A percentile compares a stretch with the other conserved stretches of the same genome.
phyloP scores from a whole-genome alignment of 2,797 vertebrate species.

The Cottoperca gobio region DNA sequence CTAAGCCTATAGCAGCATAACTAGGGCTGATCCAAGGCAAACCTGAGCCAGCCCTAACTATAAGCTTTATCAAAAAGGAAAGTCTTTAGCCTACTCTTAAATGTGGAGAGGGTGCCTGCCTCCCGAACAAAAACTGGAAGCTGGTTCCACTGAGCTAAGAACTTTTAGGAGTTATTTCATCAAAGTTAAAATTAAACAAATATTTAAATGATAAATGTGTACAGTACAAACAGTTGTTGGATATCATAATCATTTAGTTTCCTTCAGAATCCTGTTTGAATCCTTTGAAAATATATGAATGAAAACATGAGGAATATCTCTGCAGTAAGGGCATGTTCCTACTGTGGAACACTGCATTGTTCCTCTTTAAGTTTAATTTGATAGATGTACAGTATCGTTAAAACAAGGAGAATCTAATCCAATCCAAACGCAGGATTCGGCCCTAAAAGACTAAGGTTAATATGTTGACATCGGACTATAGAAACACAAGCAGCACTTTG shows the following conservation, averaged over 20 bases:
- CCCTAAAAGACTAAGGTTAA: neutral
- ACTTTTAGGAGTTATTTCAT: no score
- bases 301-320: neutral
- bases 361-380: neutral
- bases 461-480: neutral
- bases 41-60: no score
- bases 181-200: no score
- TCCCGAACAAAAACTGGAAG: no score
- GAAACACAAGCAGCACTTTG: neutral
- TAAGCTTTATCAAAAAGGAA: no score
- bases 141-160: no score
- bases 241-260: neutral
- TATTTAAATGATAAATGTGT: no score
- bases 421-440: neutral
- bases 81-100: no score
- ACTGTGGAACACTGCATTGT: neutral
- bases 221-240: neutral
- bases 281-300: conserved; percentile 11
- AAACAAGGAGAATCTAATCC: neutral
- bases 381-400: neutral
- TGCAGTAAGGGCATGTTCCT: neutral
- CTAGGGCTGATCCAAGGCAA: no score
- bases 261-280: neutral
- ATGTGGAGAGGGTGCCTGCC: no score
- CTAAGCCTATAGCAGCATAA: no score